phyloP scores from a whole-genome alignment of 1,140 invertebrate genomes.

The Drosophila funebris region DNA sequence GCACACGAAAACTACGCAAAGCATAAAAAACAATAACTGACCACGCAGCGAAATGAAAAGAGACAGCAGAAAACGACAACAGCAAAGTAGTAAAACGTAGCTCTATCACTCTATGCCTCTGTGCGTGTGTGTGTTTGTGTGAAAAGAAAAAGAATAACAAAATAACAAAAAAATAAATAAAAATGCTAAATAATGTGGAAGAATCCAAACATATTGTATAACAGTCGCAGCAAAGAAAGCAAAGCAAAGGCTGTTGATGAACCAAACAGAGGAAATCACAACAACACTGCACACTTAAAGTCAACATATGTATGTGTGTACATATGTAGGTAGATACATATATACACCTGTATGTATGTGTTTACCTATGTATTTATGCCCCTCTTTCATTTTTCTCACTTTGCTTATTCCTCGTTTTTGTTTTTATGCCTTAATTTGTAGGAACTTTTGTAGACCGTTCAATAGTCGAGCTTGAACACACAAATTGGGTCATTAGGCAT shows the following conservation, averaged over 20 bases:
- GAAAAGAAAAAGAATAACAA: conserved; percentile 49
- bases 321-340: conserved; percentile 20
- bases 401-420: conserved; percentile 34
- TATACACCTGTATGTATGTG: background rate
- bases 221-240: conserved; percentile 42
- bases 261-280: conserved; percentile 12
- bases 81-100: conserved; percentile 28
- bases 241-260: conserved; percentile 18
- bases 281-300: background rate
- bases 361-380: conserved; percentile 30
- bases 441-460: conserved; percentile 21
- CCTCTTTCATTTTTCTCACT: conserved; percentile 10
- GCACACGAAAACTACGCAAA: conserved; percentile 69
- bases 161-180: conserved; percentile 59
- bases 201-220: conserved; percentile 73
- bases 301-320: conserved; percentile 8
- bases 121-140: conserved; percentile 24
- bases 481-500: conserved; percentile 47
- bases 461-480: conserved; percentile 2
- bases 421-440: conserved; percentile 34
- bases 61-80: conserved; percentile 44
- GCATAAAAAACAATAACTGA: conserved; percentile 75
- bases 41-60: conserved; percentile 26
- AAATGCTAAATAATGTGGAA: conserved; percentile 78
- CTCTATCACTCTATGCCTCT: background rate